Evolutionary conservation across 2,888 invertebrate genomes (phyloP).

Genomic region (Drosophila acutilabella): DNA sequence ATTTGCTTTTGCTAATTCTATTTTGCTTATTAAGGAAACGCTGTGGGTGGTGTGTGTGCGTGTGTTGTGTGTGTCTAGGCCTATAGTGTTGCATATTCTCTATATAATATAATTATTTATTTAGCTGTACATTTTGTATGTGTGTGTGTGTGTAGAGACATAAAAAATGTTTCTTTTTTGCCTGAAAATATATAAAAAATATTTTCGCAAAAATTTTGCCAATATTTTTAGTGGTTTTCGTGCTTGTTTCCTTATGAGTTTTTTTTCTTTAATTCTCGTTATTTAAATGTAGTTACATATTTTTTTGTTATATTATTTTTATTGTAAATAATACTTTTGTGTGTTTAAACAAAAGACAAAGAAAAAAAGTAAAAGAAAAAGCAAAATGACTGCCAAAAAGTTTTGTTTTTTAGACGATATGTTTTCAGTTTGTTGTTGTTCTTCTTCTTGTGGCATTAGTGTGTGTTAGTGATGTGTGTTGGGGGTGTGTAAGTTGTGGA

Average conservation of each 20-base stretch:
- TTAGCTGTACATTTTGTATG: constrained; percentile 66
- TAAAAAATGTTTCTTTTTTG: constrained; percentile 50
- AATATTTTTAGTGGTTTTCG: constrained; percentile 22
- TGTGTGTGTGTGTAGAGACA: constrained; percentile 52
- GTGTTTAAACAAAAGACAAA: constrained; percentile 49
- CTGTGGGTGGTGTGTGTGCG: constrained; percentile 39
- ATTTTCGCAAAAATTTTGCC: constrained; percentile 52
- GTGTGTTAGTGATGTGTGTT: constrained; percentile 28
- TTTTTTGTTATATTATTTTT: constrained; percentile 23
- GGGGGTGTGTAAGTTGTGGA: constrained; percentile 20
- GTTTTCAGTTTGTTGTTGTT: constrained; percentile 29
- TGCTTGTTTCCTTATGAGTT: neutral
- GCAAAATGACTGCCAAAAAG: constrained; percentile 24
- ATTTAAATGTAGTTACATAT: neutral
- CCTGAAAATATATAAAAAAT: constrained; percentile 55
- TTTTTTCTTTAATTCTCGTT: constrained; percentile 14
- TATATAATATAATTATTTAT: constrained; percentile 45
- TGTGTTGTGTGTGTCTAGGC: constrained; percentile 41
- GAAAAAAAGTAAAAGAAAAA: constrained; percentile 14
- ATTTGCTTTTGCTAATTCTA: constrained; percentile 50
- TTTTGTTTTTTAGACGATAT: constrained; percentile 38
- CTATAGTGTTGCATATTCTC: constrained; percentile 34
- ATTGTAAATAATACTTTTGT: constrained; percentile 72
- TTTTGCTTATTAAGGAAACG: constrained; percentile 75
- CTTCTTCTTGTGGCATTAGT: constrained; percentile 16